Conservation (phyloP, 2,888 invertebrate genomes). For the Caenorhabditis imperialis region DNA sequence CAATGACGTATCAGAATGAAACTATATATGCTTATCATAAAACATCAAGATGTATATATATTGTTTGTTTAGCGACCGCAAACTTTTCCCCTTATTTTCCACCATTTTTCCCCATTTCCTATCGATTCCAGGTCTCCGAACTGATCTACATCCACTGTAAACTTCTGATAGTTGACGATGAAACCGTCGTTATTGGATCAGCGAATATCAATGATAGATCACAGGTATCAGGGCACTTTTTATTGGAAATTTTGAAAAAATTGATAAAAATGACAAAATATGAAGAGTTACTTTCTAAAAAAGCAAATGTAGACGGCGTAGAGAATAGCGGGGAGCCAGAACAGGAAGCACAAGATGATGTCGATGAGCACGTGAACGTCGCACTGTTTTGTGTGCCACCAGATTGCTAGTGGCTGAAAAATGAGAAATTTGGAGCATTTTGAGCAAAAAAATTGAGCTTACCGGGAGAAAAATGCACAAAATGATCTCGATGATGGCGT, state of each 20-base stretch:
- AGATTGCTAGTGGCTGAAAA: slow-evolving; percentile 61
- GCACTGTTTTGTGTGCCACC: slow-evolving; percentile 57
- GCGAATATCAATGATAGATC: slow-evolving; percentile 98
- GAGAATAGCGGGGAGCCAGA: slow-evolving; percentile 61
- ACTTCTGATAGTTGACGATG: slow-evolving; percentile 93
- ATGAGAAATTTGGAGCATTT: not conserved
- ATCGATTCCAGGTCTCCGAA: slow-evolving; percentile 84
- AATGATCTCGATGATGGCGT: slow-evolving; percentile 44
- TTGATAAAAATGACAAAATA: not conserved
- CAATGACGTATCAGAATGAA: too few relatives aligned
- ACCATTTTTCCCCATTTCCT: not conserved
- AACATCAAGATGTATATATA: too few relatives aligned
- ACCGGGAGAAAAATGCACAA: slow-evolving; percentile 61
- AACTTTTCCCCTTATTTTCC: not conserved
- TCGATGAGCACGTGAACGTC: slow-evolving; percentile 54
- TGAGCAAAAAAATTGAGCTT: slow-evolving; percentile 7
- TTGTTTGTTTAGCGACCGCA: too few relatives aligned
- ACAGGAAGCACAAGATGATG: slow-evolving; percentile 54
- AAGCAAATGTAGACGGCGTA: slow-evolving; percentile 59
- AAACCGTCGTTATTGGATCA: slow-evolving; percentile 91
- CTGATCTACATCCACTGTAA: slow-evolving; percentile 98
- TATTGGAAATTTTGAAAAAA: not conserved
- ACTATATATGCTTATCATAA: too few relatives aligned
- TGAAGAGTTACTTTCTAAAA: slow-evolving; percentile 21
- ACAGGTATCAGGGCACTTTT: slow-evolving; percentile 84